These are phyloP conservation scores for Ceratina japonica DNA, from an alignment of 1,140 invertebrate species.

Conservation along the genomic window DNA sequence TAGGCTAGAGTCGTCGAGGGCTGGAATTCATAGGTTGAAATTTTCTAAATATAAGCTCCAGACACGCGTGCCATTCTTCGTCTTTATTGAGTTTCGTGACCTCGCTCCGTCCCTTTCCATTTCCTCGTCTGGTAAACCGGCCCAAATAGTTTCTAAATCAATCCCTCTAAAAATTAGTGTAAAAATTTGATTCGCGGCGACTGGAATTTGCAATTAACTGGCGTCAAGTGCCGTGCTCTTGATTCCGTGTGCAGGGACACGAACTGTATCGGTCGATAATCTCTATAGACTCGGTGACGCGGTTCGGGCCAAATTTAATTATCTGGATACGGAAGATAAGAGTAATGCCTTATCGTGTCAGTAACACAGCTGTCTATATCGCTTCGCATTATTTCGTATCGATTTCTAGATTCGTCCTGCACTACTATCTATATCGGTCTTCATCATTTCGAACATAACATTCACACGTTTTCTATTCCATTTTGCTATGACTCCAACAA, in stretches of 20 bases:
- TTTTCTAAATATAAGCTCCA: constrained; percentile 39
- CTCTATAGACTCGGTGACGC: constrained; percentile 50
- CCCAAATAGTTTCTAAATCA: too few species aligned
- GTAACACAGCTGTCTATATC: not conserved
- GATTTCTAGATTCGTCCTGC: not conserved
- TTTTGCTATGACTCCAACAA: too few species aligned
- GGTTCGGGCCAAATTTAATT: constrained; percentile 57
- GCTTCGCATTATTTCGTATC: too few species aligned
- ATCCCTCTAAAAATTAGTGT: too few species aligned
- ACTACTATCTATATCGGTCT: too few species aligned
- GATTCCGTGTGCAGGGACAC: not conserved
- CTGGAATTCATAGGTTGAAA: constrained; percentile 13
- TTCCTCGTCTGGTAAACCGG: not conserved
- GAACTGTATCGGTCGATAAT: constrained; percentile 61
- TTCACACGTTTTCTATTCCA: too few species aligned
- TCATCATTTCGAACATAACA: too few species aligned
- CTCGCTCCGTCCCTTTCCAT: not conserved
- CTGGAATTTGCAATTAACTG: not conserved
- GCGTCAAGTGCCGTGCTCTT: constrained; percentile 7
- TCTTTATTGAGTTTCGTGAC: constrained; percentile 8
- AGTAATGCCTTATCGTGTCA: constrained; percentile 13
- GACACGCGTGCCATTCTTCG: constrained; percentile 17
- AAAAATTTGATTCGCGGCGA: too few species aligned
- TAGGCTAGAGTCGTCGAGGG: too few species aligned
- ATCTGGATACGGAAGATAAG: constrained; percentile 37